phyloP scores from a whole-genome alignment of 2,797 vertebrate genomes.

The Myotis findleyi region DNA sequence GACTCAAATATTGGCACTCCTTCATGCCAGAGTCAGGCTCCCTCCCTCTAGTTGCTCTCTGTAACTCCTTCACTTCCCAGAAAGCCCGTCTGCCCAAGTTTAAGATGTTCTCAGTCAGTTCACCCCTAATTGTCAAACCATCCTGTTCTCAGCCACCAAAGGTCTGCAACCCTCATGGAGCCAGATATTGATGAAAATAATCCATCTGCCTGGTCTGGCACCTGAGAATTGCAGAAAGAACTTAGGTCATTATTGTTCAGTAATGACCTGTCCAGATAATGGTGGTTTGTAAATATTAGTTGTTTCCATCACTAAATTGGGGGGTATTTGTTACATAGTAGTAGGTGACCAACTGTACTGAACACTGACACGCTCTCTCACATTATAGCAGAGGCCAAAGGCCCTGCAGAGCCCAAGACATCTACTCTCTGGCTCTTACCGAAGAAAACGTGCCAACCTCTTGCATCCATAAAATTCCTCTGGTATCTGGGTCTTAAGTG shows the following conservation, averaged over 20 bases:
- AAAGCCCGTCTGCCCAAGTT: too few species aligned
- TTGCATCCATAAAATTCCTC: background rate
- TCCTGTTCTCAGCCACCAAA: background rate
- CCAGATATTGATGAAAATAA: background rate
- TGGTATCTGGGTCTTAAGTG: background rate
- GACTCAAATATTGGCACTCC: background rate
- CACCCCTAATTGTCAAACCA: background rate
- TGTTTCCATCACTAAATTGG: background rate
- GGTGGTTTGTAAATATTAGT: background rate
- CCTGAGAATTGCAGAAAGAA: background rate
- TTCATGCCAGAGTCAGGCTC: background rate
- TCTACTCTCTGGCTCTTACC: background rate
- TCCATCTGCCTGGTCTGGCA: accelerated
- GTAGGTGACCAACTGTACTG: background rate
- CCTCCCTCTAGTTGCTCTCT: background rate
- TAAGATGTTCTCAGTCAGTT: background rate
- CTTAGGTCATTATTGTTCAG: background rate
- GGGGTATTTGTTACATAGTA: background rate
- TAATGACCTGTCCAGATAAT: background rate
- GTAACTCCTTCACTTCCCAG: background rate
- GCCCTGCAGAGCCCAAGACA: background rate
- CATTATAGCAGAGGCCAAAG: background rate
- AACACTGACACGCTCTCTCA: too few species aligned
- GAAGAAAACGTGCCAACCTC: background rate
- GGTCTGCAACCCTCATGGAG: background rate